These are phyloP conservation scores for Umimayanthus kanabou DNA, from an alignment of 92 coral and sea anemone genomes.

Conservation along the genomic window DNA sequence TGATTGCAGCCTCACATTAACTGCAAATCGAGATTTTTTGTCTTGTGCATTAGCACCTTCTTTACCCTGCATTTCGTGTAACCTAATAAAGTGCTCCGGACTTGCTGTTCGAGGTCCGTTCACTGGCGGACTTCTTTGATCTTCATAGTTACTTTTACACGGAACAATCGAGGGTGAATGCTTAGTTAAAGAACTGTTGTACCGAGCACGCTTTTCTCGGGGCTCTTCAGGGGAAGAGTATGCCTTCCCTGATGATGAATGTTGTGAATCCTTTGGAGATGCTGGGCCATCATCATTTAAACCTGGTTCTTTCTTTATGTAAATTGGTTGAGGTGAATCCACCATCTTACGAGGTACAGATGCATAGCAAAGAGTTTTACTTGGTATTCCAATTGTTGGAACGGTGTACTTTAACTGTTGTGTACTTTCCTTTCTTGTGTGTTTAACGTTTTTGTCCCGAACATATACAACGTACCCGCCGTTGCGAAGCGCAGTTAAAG, in stretches of 20 bases:
- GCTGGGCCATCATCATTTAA: neutral
- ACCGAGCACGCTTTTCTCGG: neutral
- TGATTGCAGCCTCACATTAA: constrained; percentile 18
- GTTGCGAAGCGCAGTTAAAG: constrained; percentile 1
- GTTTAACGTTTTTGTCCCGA: neutral
- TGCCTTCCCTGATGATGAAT: neutral
- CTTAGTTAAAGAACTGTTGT: neutral
- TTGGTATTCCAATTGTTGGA: neutral
- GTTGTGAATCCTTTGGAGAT: neutral
- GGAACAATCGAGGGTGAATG: neutral
- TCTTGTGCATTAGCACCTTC: neutral
- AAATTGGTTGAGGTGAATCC: constrained; percentile 11
- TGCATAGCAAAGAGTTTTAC: neutral
- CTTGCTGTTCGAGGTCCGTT: neutral
- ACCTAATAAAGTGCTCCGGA: neutral
- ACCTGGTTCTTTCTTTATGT: constrained; percentile 21
- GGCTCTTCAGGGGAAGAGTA: constrained; percentile 28
- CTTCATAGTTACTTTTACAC: neutral
- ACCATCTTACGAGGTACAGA: neutral
- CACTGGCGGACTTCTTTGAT: neutral
- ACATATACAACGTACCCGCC: constrained; percentile 10
- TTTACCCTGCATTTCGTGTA: neutral
- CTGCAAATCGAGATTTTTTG: neutral
- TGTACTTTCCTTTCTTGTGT: constrained; percentile 1
- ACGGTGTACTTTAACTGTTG: neutral